These are phyloP conservation scores for Ciona savignyi DNA, from an alignment of 23 tunicate species.

Conservation along the genomic window DNA sequence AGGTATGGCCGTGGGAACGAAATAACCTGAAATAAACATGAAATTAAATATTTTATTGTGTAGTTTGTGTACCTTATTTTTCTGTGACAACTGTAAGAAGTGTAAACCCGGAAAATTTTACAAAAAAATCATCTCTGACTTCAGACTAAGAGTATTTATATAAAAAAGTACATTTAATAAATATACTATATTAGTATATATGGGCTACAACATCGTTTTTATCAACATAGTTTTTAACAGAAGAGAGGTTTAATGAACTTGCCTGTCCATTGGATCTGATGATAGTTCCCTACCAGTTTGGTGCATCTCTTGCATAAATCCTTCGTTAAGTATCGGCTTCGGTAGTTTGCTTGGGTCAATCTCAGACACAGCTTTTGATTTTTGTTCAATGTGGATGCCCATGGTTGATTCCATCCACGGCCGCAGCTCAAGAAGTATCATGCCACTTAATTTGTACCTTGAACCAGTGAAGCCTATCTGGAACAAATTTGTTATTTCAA, in stretches of 20 bases:
- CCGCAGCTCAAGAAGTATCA: constrained; percentile 50
- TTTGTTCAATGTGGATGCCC: constrained; percentile 51
- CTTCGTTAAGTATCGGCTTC: constrained; percentile 57
- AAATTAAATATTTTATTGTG: too few species aligned
- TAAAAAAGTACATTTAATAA: too few species aligned
- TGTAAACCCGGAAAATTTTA: too few species aligned
- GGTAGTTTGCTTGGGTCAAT: constrained; percentile 54
- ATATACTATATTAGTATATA: too few species aligned
- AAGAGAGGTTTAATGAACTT: too few species aligned
- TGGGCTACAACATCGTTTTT: too few species aligned
- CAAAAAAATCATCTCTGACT: too few species aligned
- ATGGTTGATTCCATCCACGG: constrained; percentile 75
- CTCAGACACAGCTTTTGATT: constrained; percentile 7
- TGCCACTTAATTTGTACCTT: constrained; percentile 73
- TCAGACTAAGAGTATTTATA: too few species aligned
- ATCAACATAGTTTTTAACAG: too few species aligned
- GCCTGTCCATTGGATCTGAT: constrained; percentile 69
- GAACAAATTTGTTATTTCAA: too few species aligned
- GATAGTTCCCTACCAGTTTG: constrained; percentile 61
- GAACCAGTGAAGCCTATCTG: constrained; percentile 81
- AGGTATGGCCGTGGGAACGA: constrained; percentile 92
- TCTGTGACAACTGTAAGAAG: too few species aligned
- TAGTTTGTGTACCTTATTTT: too few species aligned
- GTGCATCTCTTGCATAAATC: constrained; percentile 51
- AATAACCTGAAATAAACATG: constrained; percentile 25